These are phyloP conservation scores for Myotis vivesi DNA, from an alignment of 2,797 vertebrate genomes.

Conservation along the genomic window DNA sequence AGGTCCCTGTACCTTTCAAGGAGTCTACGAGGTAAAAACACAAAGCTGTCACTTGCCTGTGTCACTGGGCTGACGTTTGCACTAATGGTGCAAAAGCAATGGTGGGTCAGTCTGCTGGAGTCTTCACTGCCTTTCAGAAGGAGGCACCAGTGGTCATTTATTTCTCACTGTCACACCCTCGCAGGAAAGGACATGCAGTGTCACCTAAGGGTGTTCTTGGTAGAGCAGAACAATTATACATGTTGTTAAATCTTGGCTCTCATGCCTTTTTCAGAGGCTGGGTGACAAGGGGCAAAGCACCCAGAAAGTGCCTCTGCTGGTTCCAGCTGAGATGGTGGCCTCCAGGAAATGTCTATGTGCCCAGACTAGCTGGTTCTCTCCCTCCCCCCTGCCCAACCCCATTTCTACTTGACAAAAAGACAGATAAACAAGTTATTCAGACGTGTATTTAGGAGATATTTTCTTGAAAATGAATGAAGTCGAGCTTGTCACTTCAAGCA, in stretches of 20 bases:
- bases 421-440: neutral
- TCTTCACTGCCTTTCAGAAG: neutral
- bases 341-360: neutral
- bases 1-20: neutral
- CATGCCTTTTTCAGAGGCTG: neutral
- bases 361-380: neutral
- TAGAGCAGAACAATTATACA: neutral
- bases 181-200: neutral
- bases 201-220: neutral
- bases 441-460: neutral
- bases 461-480: constrained; percentile 48
- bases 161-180: neutral
- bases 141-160: neutral
- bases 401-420: neutral
- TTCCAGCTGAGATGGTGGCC: neutral
- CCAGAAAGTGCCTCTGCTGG: neutral
- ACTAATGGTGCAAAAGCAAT: neutral
- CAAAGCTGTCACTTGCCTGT: neutral
- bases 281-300: neutral
- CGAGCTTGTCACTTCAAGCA: constrained; percentile 16
- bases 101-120: neutral
- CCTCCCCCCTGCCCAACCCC: too few species aligned
- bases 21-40: neutral
- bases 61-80: neutral
- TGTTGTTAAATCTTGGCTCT: neutral